Percentiles rank a stretch among this genome's conserved stretches.
These are phyloP conservation scores for Anorthoa munda DNA, from an alignment of 2,888 invertebrate species.

Conservation along the genomic window DNA sequence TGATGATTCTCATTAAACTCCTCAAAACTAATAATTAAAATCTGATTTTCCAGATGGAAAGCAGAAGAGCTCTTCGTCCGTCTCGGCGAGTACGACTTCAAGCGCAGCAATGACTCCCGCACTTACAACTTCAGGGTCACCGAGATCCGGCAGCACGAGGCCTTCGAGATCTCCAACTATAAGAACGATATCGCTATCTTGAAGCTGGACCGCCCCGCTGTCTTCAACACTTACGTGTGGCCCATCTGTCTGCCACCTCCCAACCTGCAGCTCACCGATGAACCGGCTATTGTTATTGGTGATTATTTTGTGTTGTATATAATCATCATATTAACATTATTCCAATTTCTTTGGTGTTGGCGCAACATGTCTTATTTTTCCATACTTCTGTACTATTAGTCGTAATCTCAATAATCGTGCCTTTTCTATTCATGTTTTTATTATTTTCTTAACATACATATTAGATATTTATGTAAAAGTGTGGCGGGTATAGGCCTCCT, in stretches of 20 bases:
- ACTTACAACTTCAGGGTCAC: slow-evolving; percentile 93
- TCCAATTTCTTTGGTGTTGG: background rate
- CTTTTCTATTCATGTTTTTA: too few relatives aligned
- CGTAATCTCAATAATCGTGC: too few relatives aligned
- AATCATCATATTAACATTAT: background rate
- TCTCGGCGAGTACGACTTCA: slow-evolving; percentile 96
- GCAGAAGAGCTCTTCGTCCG: slow-evolving; percentile 92
- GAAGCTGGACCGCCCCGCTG: slow-evolving; percentile 92
- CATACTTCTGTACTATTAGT: too few relatives aligned
- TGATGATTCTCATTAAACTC: background rate
- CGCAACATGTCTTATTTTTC: background rate
- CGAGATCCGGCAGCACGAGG: slow-evolving; percentile 92
- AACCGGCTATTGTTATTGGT: slow-evolving; percentile 93
- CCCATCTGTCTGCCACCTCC: slow-evolving; percentile 95
- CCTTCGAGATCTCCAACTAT: slow-evolving; percentile 93
- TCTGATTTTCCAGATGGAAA: slow-evolving; percentile 85
- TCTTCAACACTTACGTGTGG: slow-evolving; percentile 95
- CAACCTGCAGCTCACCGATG: slow-evolving; percentile 91
- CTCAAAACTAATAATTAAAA: background rate
- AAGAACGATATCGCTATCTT: slow-evolving; percentile 95
- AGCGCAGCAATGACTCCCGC: slow-evolving; percentile 92
- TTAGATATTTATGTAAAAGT: too few relatives aligned
- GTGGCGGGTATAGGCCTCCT: too few relatives aligned
- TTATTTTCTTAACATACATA: too few relatives aligned
- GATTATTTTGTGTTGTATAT: slow-evolving; percentile 47